Base-by-base conservation (phyloP, 2,888 invertebrate species). In the Nomada flava region DNA sequence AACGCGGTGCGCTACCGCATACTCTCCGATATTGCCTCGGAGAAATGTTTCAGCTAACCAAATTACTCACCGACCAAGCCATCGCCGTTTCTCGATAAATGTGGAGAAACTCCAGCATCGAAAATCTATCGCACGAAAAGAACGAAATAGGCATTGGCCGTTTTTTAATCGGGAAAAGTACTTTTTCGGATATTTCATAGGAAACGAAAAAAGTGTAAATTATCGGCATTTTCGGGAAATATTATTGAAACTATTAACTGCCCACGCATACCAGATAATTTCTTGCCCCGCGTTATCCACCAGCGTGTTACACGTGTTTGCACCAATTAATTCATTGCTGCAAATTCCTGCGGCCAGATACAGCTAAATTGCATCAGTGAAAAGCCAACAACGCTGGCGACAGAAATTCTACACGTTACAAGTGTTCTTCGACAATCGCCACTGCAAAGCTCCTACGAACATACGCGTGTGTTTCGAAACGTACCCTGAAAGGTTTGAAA, bases 41-140 rank as follows among this genome's bases (percentile, higher is more conserved):
- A 89, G 89, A 89, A 84, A 85, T 85, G 87, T 85, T 87, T 84
- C 75, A 64, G 79, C 80, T 88, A 88, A 88, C 84, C 87, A 89
- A 89, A 88, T 88, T 88, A 89, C 85, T 82, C 80, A 64, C 68
- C 76, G 57, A 71, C 76, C 79, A 36, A 73, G 72, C 63, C 68
- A 29, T 47, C 70, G 78, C 67, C 83, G 87, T 83, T 88, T 85
- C 82, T 75, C 87, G 85, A 85, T 85, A 83, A 87, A 88, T 60
- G 80, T 42, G 74, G 44, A 76, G 69, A 75, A 86, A 88, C 72
- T 69, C 64, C 62, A 52, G 79, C 76, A 79, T 82, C 76, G 84
- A 79, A 83, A 86, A 81, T 83, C 76, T 73, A 83, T 70, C 71
- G 57, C 59, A 71, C 5, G 42, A 70, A 76, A 63, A 69, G 70